A percentile compares a stretch with the other conserved stretches of the same genome.
phyloP scores from a whole-genome alignment of 1,140 invertebrate species.

The Delia radicum region DNA sequence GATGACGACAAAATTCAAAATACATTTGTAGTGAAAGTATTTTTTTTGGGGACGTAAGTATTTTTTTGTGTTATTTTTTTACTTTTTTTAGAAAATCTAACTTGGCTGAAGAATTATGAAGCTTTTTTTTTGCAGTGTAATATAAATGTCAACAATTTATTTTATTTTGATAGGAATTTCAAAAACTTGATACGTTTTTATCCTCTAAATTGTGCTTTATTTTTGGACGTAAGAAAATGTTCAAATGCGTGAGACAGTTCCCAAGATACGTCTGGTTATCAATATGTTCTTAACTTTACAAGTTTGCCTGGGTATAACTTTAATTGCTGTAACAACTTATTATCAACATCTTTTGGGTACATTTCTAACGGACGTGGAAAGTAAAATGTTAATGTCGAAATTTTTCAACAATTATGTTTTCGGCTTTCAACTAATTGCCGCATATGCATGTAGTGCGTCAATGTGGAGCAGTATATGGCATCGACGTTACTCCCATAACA shows the following conservation, averaged over 20 bases:
- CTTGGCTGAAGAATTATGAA: too few species aligned
- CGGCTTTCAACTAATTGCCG: constrained; percentile 38
- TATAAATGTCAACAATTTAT: too few species aligned
- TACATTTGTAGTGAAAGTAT: too few species aligned
- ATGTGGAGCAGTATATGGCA: constrained; percentile 46
- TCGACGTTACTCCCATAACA: constrained; percentile 41
- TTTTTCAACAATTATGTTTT: constrained; percentile 41
- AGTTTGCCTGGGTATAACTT: constrained; percentile 38
- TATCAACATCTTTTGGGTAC: constrained; percentile 38
- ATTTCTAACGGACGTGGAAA: constrained; percentile 38
- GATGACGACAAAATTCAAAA: too few species aligned
- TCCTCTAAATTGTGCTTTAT: too few species aligned
- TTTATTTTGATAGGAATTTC: too few species aligned
- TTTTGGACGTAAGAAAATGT: constrained; percentile 34
- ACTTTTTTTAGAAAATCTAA: too few species aligned
- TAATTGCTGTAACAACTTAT: constrained; percentile 37
- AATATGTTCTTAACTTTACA: constrained; percentile 39
- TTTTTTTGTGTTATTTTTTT: too few species aligned
- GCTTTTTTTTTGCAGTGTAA: too few species aligned
- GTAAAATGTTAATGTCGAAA: constrained; percentile 34
- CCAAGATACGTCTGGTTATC: constrained; percentile 39
- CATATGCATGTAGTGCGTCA: constrained; percentile 38
- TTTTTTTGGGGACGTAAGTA: too few species aligned
- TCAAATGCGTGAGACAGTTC: constrained; percentile 51
- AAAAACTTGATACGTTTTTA: too few species aligned